Evolutionary conservation across 2,113 vertebrate genomes (phyloP).

Genomic region (Clupea harengus): DNA sequence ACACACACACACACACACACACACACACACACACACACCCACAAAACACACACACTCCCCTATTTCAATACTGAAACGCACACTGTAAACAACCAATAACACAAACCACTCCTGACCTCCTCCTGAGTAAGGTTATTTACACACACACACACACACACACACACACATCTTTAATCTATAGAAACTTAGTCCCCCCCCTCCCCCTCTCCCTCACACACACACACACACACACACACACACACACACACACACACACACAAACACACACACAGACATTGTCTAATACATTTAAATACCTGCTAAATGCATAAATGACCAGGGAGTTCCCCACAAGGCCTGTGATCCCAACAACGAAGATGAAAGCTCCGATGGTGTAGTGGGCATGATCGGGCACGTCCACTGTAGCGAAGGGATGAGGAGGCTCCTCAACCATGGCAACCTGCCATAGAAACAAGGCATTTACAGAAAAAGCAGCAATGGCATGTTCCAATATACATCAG

Average conservation of each 20-base stretch:
- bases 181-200: too few relatives aligned
- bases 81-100: too few relatives aligned
- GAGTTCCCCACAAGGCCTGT: constrained; percentile 87
- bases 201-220: too few relatives aligned
- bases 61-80: too few relatives aligned
- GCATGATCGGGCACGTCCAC: constrained; percentile 86
- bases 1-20: too few relatives aligned
- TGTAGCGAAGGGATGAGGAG: constrained; percentile 73
- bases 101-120: not conserved
- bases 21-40: too few relatives aligned
- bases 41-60: too few relatives aligned
- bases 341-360: constrained; percentile 86
- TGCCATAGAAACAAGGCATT: constrained; percentile 36
- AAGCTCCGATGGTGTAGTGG: constrained; percentile 82
- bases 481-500: not conserved
- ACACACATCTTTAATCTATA: not conserved
- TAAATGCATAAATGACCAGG: constrained; percentile 89
- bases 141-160: too few relatives aligned
- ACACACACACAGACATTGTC: not conserved
- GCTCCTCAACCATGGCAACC: constrained; percentile 55
- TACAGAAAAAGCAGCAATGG: not conserved
- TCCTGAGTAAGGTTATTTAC: too few relatives aligned
- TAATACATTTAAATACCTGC: constrained; percentile 71
- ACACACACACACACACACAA: too few relatives aligned
- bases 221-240: too few relatives aligned